Percentiles rank a stretch among this genome's conserved stretches.
These are phyloP conservation scores for Cinclus mexicanus DNA, from an alignment of 2,113 vertebrate species.

Conservation along the genomic window DNA sequence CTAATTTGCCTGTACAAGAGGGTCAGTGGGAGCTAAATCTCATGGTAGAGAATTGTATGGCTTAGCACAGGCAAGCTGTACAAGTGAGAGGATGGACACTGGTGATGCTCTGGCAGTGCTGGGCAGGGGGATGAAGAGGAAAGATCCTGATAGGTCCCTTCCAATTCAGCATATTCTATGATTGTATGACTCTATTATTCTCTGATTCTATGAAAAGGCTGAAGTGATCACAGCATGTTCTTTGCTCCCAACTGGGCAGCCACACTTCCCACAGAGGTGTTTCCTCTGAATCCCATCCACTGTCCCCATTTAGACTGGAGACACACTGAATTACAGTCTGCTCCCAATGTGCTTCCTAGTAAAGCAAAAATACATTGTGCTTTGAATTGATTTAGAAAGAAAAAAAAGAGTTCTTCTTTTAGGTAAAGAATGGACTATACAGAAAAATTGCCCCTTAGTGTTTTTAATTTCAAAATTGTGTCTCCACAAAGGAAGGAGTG, in stretches of 20 bases:
- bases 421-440: background rate
- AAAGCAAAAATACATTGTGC: background rate
- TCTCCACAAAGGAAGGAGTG: background rate
- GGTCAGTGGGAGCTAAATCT: background rate
- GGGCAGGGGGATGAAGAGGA: background rate
- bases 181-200: background rate
- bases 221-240: background rate
- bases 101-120: background rate
- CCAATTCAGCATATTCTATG: background rate
- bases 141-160: background rate
- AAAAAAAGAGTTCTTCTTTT: background rate
- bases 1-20: background rate
- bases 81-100: background rate
- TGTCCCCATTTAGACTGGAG: background rate
- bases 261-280: background rate
- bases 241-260: background rate
- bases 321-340: background rate
- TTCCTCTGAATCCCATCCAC: background rate
- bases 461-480: background rate
- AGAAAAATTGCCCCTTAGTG: background rate
- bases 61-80: background rate
- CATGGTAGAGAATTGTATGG: background rate
- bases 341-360: rapidly evolving
- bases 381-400: background rate
- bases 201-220: background rate